These are phyloP conservation scores for Alcedo atthis DNA, from an alignment of 2,797 vertebrate species.

Conservation along the genomic window DNA sequence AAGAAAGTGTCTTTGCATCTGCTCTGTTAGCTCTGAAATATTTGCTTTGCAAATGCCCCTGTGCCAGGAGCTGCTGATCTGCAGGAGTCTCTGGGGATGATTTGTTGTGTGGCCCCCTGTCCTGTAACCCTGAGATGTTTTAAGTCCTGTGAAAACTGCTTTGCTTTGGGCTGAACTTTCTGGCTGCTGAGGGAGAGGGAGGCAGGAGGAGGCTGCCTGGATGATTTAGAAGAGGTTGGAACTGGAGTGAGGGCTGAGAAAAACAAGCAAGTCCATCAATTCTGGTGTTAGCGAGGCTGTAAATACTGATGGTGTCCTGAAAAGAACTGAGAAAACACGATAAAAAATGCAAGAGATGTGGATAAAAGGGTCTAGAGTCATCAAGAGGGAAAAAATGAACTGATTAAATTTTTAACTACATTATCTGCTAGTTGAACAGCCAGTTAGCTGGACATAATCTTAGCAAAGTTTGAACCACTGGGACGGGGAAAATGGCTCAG, in stretches of 20 bases:
- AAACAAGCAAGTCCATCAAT: constrained; percentile 1
- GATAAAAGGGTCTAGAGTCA: constrained; percentile 49
- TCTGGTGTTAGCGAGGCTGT: not conserved
- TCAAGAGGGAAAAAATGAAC: constrained; percentile 10
- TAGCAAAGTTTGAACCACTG: not conserved
- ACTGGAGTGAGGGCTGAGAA: not conserved
- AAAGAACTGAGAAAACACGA: constrained; percentile 57
- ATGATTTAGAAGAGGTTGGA: constrained; percentile 34
- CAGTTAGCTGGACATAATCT: constrained; percentile 35
- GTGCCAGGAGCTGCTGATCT: constrained; percentile 1
- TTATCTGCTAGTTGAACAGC: constrained; percentile 58
- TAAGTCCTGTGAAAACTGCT: not conserved
- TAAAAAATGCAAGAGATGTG: constrained; percentile 56
- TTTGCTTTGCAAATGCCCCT: constrained; percentile 4
- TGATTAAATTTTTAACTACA: constrained; percentile 53
- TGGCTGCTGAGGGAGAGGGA: not conserved
- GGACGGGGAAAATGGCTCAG: not conserved
- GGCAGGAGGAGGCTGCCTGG: not conserved
- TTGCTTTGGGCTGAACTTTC: not conserved
- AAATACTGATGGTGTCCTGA: constrained; percentile 59
- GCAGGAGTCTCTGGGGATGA: not conserved
- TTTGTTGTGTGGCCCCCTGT: not conserved
- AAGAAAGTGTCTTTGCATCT: not conserved
- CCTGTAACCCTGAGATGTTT: not conserved
- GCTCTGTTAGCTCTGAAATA: not conserved